These are phyloP conservation scores for Polypterus senegalus DNA, from an alignment of 2,113 vertebrate species.

Conservation along the genomic window DNA sequence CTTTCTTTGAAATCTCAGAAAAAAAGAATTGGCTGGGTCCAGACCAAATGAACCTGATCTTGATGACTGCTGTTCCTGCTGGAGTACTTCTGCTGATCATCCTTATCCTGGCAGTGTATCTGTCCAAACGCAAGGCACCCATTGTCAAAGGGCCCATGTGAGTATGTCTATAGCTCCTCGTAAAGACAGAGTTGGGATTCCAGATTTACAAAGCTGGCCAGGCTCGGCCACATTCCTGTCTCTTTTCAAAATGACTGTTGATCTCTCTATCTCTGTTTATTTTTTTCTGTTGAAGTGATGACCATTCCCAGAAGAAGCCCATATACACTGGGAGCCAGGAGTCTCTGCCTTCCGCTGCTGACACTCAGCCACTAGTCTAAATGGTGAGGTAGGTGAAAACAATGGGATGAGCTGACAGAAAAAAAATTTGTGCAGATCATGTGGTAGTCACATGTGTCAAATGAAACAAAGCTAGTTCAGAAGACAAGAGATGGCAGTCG, in stretches of 20 bases:
- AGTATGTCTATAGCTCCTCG: slow-evolving; percentile 18
- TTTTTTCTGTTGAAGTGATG: slow-evolving; percentile 36
- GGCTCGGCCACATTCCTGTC: too few relatives aligned
- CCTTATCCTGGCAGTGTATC: background rate
- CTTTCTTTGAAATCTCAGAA: slow-evolving; percentile 26
- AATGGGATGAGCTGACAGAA: too few relatives aligned
- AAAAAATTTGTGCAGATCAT: slow-evolving; percentile 15
- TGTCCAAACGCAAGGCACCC: background rate
- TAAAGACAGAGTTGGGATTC: too few relatives aligned
- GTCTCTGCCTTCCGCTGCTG: slow-evolving; percentile 42
- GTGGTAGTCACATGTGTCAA: too few relatives aligned
- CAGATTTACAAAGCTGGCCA: too few relatives aligned
- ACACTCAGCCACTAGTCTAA: slow-evolving; percentile 57
- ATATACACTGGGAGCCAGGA: slow-evolving; percentile 52
- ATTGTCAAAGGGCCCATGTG: slow-evolving; percentile 50
- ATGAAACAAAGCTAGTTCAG: too few relatives aligned
- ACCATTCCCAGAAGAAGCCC: slow-evolving; percentile 56
- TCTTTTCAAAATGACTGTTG: too few relatives aligned
- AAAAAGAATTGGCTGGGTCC: slow-evolving; percentile 39
- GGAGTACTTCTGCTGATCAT: slow-evolving; percentile 29
- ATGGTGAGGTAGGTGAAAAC: background rate
- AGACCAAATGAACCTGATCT: slow-evolving; percentile 26
- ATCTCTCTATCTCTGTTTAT: slow-evolving; percentile 4
- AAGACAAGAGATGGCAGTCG: too few relatives aligned
- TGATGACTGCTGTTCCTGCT: slow-evolving; percentile 30